Evolutionary conservation across 1,140 invertebrate genomes (phyloP).

Genomic region (Brachionus paranguensis): DNA sequence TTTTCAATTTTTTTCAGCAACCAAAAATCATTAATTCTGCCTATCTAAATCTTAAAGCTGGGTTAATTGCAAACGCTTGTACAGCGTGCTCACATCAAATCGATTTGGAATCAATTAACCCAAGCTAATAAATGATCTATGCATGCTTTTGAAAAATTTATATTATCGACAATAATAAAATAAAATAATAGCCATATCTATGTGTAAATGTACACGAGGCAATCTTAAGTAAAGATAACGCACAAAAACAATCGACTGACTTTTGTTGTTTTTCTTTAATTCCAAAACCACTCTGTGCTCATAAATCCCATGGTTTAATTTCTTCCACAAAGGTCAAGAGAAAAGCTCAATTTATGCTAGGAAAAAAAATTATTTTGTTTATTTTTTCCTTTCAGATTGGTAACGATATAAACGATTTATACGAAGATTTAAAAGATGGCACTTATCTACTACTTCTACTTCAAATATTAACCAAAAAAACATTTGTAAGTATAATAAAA

Average conservation of each 20-base stretch:
- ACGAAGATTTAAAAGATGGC: constrained; percentile 11
- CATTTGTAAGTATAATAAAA: constrained; percentile 19
- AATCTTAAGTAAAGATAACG: background rate
- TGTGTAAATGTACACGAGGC: constrained; percentile 1
- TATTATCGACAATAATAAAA: background rate
- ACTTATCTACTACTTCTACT: background rate
- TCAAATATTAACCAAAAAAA: constrained; percentile 26
- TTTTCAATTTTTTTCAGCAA: background rate
- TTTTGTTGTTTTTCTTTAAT: background rate
- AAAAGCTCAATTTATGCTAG: background rate
- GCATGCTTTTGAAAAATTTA: background rate
- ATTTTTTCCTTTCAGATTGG: background rate
- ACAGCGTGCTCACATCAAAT: background rate
- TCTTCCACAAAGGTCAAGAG: background rate
- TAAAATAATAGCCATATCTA: background rate
- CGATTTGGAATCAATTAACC: background rate
- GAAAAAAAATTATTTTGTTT: background rate
- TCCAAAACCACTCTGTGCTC: background rate
- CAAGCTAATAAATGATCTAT: background rate
- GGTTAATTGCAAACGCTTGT: background rate
- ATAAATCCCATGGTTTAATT: background rate
- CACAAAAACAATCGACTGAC: background rate
- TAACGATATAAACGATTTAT: constrained; percentile 15
- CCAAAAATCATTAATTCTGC: background rate
- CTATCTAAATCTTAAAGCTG: background rate